These are phyloP conservation scores for Steinernema hermaphroditum DNA, from an alignment of 2,888 invertebrate genomes.

Conservation along the genomic window DNA sequence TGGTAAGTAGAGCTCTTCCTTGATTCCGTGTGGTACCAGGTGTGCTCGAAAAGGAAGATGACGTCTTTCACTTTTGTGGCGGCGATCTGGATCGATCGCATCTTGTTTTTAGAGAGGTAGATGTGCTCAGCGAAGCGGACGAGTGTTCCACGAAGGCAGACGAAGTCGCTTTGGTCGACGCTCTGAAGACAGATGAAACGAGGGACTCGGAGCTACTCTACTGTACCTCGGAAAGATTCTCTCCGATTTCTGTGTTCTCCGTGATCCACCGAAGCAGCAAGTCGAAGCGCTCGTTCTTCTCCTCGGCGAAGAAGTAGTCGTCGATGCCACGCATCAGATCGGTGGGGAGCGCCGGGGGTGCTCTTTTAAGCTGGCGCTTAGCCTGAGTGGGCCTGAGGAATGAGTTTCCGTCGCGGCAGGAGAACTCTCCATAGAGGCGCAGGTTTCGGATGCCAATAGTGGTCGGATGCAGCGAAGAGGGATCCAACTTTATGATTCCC, in stretches of 20 bases:
- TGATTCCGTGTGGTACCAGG: conserved; percentile 14
- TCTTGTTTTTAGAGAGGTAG: neutral
- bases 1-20: neutral
- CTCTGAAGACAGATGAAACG: conserved; percentile 1
- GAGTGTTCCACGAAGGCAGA: conserved; percentile 11
- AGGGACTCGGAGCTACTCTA: neutral
- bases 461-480: neutral
- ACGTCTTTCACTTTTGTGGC: conserved; percentile 16
- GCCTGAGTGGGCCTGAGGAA: neutral
- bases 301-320: neutral
- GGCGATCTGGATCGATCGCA: neutral
- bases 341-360: neutral
- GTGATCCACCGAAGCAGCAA: neutral
- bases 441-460: neutral
- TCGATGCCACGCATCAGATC: conserved; percentile 4
- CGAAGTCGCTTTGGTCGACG: conserved; percentile 15
- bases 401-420: neutral
- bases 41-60: conserved; percentile 18
- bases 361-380: neutral
- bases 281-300: conserved; percentile 15
- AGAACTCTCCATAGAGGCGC: neutral
- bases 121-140: neutral
- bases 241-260: neutral
- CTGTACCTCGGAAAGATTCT: neutral
- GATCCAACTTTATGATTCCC: neutral